These are phyloP conservation scores for Plotosus lineatus DNA, from an alignment of 2,113 vertebrate species.

Conservation along the genomic window DNA sequence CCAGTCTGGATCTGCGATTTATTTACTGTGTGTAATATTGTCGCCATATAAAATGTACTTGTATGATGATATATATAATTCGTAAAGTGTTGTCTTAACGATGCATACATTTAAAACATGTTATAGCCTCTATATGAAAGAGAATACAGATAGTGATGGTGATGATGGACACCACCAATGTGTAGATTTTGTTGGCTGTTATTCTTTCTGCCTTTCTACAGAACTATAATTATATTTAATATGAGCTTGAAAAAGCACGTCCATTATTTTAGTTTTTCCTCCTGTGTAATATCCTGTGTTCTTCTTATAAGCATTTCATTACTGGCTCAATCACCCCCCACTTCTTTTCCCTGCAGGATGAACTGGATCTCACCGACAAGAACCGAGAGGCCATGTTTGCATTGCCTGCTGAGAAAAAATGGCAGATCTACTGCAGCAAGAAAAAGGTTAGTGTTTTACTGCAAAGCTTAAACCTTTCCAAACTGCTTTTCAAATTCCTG, in stretches of 20 bases:
- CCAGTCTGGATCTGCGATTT: no score
- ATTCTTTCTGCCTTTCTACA: neutral
- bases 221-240: neutral
- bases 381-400: constrained; percentile 98
- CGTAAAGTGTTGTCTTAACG: no score
- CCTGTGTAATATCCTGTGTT: neutral
- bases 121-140: neutral
- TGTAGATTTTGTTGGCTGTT: neutral
- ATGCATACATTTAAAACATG: no score
- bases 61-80: no score
- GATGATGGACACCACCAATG: neutral
- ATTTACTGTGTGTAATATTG: no score
- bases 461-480: neutral
- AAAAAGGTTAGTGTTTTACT: constrained; percentile 82
- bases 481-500: neutral
- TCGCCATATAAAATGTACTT: no score
- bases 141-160: neutral
- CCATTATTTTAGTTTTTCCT: neutral
- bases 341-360: constrained; percentile 78
- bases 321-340: neutral
- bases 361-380: constrained; percentile 95
- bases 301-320: neutral
- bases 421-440: constrained; percentile 99
- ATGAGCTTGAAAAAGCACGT: neutral
- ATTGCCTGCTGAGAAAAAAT: constrained; percentile 96